Percentiles rank a stretch among this genome's conserved stretches.
phyloP scores from a whole-genome alignment of 2,888 invertebrate species.

The Sarcophaga subvicina region DNA sequence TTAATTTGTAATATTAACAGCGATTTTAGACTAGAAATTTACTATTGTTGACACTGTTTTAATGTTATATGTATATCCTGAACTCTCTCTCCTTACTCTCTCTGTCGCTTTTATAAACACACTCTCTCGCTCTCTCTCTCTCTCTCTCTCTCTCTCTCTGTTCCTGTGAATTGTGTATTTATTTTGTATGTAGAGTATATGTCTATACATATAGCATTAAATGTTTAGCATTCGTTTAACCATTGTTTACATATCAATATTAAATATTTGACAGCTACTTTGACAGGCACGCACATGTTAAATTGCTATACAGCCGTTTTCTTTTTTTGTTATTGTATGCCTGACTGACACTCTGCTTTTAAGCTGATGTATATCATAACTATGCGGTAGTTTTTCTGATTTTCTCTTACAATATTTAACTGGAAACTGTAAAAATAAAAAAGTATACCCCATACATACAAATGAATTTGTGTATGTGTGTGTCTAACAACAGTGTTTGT shows the following conservation, averaged over 20 bases:
- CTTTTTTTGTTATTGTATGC: conserved; percentile 7
- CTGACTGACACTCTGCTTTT: conserved; percentile 6
- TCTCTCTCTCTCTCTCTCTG: neutral
- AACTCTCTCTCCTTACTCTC: neutral
- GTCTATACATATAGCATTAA: neutral
- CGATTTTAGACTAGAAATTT: too few relatives aligned
- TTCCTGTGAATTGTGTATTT: neutral
- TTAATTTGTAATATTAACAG: too few relatives aligned
- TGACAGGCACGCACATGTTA: conserved; percentile 60
- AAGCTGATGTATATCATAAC: conserved; percentile 18
- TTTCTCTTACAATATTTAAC: neutral
- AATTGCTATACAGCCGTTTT: neutral
- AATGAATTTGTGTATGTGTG: neutral
- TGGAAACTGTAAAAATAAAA: neutral
- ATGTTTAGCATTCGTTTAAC: conserved; percentile 4
- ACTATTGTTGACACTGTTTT: neutral
- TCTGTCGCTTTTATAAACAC: neutral
- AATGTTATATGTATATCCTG: neutral
- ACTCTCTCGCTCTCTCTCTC: neutral
- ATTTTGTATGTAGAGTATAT: neutral
- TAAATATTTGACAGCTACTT: conserved; percentile 51
- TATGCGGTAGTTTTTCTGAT: conserved; percentile 37
- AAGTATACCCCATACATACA: neutral
- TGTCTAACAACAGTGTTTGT: neutral
- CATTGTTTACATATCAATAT: conserved; percentile 54